Base-by-base conservation (phyloP, 2,888 invertebrate genomes). In the Pyrgus malvae region DNA sequence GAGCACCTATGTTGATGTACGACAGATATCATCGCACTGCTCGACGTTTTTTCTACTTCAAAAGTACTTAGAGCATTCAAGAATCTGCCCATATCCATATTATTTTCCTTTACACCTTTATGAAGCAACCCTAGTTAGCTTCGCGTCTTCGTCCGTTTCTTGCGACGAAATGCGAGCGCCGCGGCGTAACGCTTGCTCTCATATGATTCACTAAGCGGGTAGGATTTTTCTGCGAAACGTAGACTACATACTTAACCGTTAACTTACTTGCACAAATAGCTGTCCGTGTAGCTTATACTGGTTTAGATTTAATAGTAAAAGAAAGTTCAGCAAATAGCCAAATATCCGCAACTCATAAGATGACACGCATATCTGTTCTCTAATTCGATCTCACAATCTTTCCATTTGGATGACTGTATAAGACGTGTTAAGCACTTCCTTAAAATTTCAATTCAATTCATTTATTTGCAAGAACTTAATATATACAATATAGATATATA, bases 201-300 rank as follows among this genome's bases (percentile, higher is more conserved):
- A 54, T 61, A 59, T 81, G 81, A 80, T 62, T 80, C 79, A 78
- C 61, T 49, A 49, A 48, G 21, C 35, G 5, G 41, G 40, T 50
- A 19, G 48, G 49, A 49, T 41, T 49, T 53, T 54, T 57, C 57
- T 46, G 48, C 37, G 44, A 46, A 50, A 57, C 41, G 40, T 38
- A 19, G 38, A 38, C 37, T 44, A 19, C n/a, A n/a, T n/a, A 27
- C 44, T 14, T 27, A 14, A 51, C 51, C 51, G 51, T 51, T 44
- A 51, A 45, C 37, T 37, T 37, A 51, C 41, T 35, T 35, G n/a
- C n/a, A 12, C 42, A 35, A 42, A 37, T 35, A 35, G 17, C 9
- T n/a, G 9, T 27, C 46, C 21, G 2, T 35, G 12, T 29, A 29
- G 17, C 33, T 8, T 16, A 17, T 35, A 35, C 23, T 46, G 46